Evolutionary conservation across 1,140 invertebrate genomes (phyloP), one percentile per base, ranked within the genome.

Genomic region (Drosophila santomea): DNA sequence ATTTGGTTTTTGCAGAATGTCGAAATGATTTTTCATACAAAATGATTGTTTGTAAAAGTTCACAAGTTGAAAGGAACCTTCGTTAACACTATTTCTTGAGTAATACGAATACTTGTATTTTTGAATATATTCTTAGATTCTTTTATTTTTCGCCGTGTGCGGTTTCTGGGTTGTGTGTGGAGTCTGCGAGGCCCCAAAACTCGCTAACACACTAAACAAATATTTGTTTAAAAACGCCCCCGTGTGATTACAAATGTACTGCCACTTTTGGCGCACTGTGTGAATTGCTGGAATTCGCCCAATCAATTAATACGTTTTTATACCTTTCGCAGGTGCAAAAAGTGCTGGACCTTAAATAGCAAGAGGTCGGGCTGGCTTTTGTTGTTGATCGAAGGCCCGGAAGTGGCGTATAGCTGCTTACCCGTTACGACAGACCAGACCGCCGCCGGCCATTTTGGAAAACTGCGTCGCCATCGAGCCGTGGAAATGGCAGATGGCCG

Each of bases 401-500:
- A 79, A 78, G 76, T 45, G 59, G 52, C 66, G 58, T 56, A 57
- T 56, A 59, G 60, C 39, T 73, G 52, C 52, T 66, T 80, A 62
- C 63, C 52, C 61, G 72, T 51, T 50, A 64, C n/a, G 39, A 17
- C 63, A 15, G 17, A 17, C 44, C 63, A 15, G 17, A 17, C 44
- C 36, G 77, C 62, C 66, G 73, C 58, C 78, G 61, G 83, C 84
- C 82, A 86, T 86, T 88, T 82, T 88, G 79, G 52, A 88, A 88
- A 73, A 63, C 54, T 78, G 66, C 74, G 52, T 32, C 56, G 64
- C 64, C 20, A 39, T 23, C 32, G 48, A 17, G 58, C 7, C 35
- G 43, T 45, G 59, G 32, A 68, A 47, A 76, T 76, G 35, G 28
- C 50, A 58, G 35, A 38, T 39, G 23, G 39, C 51, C 58, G 44